phyloP scores from a whole-genome alignment of 2,797 vertebrate genomes.

The Chiroxiphia lanceolata region DNA sequence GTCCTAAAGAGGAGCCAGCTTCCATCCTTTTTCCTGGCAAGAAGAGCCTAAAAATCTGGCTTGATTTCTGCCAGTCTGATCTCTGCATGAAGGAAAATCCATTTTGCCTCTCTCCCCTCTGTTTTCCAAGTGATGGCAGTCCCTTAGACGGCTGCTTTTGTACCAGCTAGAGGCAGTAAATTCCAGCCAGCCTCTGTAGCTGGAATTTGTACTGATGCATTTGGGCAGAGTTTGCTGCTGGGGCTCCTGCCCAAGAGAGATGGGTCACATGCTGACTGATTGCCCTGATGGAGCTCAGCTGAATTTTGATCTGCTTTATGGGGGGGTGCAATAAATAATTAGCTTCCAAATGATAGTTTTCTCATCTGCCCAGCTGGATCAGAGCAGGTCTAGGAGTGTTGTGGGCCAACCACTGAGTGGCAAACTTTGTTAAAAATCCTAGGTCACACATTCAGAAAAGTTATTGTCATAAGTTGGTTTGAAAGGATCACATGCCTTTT shows the following conservation, averaged over 20 bases:
- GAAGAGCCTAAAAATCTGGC: not conserved
- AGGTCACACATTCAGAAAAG: not conserved
- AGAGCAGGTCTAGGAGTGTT: not conserved
- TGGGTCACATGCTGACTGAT: not conserved
- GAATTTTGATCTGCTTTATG: slow-evolving; percentile 54
- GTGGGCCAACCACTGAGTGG: not conserved
- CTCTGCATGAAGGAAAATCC: not conserved
- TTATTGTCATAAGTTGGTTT: not conserved
- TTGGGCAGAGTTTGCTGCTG: not conserved
- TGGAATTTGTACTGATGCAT: not conserved
- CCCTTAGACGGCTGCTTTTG: not conserved
- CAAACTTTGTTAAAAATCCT: not conserved
- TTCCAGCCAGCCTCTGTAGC: not conserved
- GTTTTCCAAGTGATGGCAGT: not conserved
- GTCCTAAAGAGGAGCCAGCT: not conserved
- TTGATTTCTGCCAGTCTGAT: not conserved
- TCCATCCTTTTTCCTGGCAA: not conserved
- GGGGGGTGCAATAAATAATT: slow-evolving; percentile 71
- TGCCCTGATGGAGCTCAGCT: slow-evolving; percentile 46
- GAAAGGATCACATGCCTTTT: not conserved
- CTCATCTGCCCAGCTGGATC: not conserved
- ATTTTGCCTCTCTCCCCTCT: not conserved
- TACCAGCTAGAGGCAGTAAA: not conserved
- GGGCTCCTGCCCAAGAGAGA: not conserved
- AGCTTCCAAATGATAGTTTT: slow-evolving; percentile 43